Evolutionary conservation across 2,888 invertebrate species (phyloP).

Genomic region (Adela reaumurella): DNA sequence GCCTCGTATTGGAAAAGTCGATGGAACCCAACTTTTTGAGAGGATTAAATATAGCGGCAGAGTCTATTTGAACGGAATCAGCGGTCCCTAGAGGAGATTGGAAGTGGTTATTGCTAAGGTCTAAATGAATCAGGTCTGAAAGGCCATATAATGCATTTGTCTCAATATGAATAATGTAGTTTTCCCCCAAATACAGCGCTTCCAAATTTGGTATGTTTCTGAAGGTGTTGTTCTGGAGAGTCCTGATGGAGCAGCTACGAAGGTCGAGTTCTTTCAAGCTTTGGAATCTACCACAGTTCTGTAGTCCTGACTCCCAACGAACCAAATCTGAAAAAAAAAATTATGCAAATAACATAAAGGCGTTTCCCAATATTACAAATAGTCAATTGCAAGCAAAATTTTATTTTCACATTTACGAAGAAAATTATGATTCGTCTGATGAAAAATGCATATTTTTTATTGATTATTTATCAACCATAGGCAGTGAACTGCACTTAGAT

Average conservation of each 20-base stretch:
- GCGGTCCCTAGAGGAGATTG: neutral
- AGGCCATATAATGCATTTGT: slow-evolving; percentile 34
- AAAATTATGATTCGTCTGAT: too few species aligned
- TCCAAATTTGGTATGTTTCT: slow-evolving; percentile 36
- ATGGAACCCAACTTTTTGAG: slow-evolving; percentile 27
- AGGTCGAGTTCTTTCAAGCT: slow-evolving; percentile 53
- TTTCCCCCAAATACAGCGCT: slow-evolving; percentile 51
- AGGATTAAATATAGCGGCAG: slow-evolving; percentile 20
- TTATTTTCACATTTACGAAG: too few species aligned
- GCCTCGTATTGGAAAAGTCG: slow-evolving; percentile 32
- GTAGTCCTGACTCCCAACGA: slow-evolving; percentile 29
- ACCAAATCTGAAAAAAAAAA: too few species aligned
- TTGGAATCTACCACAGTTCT: slow-evolving; percentile 22
- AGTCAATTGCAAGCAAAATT: too few species aligned
- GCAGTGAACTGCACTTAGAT: too few species aligned
- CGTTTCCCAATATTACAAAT: too few species aligned
- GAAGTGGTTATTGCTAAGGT: slow-evolving; percentile 44
- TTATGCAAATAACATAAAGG: too few species aligned
- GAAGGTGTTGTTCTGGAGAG: slow-evolving; percentile 36
- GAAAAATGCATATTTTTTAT: too few species aligned
- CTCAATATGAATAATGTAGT: slow-evolving; percentile 38
- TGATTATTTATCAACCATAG: too few species aligned
- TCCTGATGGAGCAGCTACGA: slow-evolving; percentile 50
- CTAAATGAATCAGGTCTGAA: slow-evolving; percentile 38
- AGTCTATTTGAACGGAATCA: neutral